A percentile compares a stretch with the other conserved stretches of the same genome.
Evolutionary conservation across 2,888 invertebrate genomes (phyloP).

Genomic region (Rhimphoctona megacephalus): DNA sequence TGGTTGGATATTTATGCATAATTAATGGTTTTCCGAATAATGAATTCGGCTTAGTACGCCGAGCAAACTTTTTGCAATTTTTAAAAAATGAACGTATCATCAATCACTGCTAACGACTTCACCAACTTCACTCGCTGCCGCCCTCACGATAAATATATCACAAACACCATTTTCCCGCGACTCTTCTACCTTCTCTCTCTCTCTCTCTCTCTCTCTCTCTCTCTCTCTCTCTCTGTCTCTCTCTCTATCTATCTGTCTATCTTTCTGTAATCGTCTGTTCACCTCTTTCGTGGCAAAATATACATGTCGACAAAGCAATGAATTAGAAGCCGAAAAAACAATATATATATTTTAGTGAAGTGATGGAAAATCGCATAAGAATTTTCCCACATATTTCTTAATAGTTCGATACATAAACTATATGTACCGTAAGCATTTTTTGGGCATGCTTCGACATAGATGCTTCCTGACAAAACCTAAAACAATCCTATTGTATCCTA

Average conservation of each 20-base stretch:
- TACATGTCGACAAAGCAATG: slow-evolving; percentile 57
- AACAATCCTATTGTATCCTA: slow-evolving; percentile 72
- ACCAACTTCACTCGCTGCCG: slow-evolving; percentile 33
- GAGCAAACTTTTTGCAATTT: slow-evolving; percentile 5
- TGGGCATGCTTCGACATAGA: slow-evolving; percentile 84
- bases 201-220: slow-evolving; percentile 33
- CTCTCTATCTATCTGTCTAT: slow-evolving; percentile 36
- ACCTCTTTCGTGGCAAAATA: slow-evolving; percentile 54
- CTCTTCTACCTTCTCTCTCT: slow-evolving; percentile 56
- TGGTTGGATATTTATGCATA: slow-evolving; percentile 36
- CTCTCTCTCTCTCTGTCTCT: slow-evolving; percentile 13
- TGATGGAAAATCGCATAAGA: slow-evolving; percentile 59
- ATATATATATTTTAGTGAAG: slow-evolving; percentile 51
- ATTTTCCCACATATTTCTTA: slow-evolving; percentile 57
- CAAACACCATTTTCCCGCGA: slow-evolving; percentile 67
- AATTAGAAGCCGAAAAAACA: slow-evolving; percentile 56
- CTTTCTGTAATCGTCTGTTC: slow-evolving; percentile 51
- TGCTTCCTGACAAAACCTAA: slow-evolving; percentile 79
- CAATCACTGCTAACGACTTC: slow-evolving; percentile 55
- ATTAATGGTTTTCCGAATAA: slow-evolving; percentile 19
- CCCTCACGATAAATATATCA: slow-evolving; percentile 61
- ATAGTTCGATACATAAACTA: slow-evolving; percentile 73
- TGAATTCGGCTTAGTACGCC: not conserved
- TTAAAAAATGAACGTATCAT: slow-evolving; percentile 31
- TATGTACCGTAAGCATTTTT: slow-evolving; percentile 83